These are phyloP conservation scores for Ellobius talpinus DNA, from an alignment of 2,113 vertebrate species.

Conservation along the genomic window DNA sequence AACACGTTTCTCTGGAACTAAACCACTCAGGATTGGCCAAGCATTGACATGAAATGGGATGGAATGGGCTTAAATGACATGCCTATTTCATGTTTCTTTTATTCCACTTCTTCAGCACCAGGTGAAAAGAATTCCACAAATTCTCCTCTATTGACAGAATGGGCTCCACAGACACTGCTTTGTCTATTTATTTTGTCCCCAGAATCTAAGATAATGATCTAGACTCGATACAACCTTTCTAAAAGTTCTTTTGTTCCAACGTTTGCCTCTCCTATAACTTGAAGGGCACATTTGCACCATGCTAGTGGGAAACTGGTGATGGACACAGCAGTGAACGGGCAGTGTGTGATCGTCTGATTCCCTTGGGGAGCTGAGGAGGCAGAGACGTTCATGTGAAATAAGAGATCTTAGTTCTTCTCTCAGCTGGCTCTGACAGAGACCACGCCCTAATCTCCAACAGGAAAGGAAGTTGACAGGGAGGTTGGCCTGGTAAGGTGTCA, in stretches of 20 bases:
- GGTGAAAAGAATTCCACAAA: conserved; percentile 17
- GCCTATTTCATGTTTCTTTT: background rate
- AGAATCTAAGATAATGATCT: conserved; percentile 1
- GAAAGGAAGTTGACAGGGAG: conserved; percentile 51
- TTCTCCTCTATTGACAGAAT: background rate
- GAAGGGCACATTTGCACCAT: background rate
- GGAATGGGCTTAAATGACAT: conserved; percentile 6
- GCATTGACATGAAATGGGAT: background rate
- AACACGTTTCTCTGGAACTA: background rate
- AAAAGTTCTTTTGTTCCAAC: background rate
- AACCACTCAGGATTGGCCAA: background rate
- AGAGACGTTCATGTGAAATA: background rate
- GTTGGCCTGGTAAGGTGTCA: conserved; percentile 17
- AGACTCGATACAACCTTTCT: background rate
- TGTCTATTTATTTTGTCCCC: background rate
- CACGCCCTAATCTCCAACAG: background rate
- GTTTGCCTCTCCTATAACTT: background rate
- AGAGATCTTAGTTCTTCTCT: conserved; percentile 37
- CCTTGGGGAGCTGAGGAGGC: background rate
- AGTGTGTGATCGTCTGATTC: background rate
- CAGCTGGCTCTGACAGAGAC: background rate
- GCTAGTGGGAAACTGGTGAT: background rate
- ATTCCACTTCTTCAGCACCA: background rate
- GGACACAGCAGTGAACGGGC: background rate
- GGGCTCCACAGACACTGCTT: background rate